A percentile compares a stretch with the other conserved stretches of the same genome.
Conservation (phyloP, 2,797 vertebrate genomes). For the Aphelocoma californica region DNA sequence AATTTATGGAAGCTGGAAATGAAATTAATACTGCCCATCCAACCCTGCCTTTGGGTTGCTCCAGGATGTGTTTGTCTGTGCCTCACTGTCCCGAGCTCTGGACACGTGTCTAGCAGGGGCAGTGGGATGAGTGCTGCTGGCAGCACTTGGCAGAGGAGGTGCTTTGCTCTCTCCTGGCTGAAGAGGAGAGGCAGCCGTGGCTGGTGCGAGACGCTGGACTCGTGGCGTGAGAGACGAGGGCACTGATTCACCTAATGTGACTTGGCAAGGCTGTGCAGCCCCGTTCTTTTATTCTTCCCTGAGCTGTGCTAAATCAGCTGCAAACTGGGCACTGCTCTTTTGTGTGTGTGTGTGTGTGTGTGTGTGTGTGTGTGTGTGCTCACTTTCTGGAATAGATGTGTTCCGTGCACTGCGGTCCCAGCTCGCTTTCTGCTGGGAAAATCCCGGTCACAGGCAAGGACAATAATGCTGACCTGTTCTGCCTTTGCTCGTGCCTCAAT, state of each 20-base stretch:
- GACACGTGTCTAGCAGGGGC: background rate
- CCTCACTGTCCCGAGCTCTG: background rate
- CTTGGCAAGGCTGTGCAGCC: conserved; percentile 6
- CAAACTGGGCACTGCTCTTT: conserved; percentile 2
- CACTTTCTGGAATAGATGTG: background rate
- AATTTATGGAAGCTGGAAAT: background rate
- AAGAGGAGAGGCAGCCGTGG: background rate
- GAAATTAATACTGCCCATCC: background rate
- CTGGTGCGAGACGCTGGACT: background rate
- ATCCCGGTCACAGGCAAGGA: background rate
- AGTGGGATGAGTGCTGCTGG: background rate
- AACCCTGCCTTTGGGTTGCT: background rate
- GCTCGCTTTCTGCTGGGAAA: background rate
- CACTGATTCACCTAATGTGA: background rate
- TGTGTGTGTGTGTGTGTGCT: background rate
- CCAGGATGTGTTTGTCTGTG: background rate
- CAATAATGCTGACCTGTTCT: background rate
- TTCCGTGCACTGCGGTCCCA: background rate
- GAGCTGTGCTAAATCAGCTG: conserved; percentile 48
- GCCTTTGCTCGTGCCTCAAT: background rate
- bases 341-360: background rate
- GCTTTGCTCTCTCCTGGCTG: background rate
- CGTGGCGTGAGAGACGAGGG: background rate
- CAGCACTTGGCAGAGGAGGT: background rate
- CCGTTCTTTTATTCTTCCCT: background rate